Evolutionary conservation across 2,888 invertebrate genomes (phyloP).

Genomic region (Thysanoteuthis rhombus): DNA sequence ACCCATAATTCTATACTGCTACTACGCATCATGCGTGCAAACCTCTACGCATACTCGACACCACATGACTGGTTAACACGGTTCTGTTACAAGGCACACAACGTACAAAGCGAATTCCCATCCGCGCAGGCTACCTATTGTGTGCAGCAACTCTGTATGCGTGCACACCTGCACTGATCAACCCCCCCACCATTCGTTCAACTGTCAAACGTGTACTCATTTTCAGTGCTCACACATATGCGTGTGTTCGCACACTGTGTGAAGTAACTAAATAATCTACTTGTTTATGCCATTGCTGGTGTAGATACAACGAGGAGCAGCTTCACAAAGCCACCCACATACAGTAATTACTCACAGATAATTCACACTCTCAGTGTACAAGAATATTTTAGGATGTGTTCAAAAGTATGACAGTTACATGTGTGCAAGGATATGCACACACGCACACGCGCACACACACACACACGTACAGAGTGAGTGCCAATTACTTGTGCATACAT

Average conservation of each 20-base stretch:
- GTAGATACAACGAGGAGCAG: background rate
- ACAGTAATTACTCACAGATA: background rate
- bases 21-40: background rate
- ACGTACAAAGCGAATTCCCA: background rate
- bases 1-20: background rate
- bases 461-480: background rate
- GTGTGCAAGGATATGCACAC: background rate
- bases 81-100: background rate
- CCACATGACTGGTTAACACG: too few species aligned
- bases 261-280: too few species aligned
- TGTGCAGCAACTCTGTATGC: too few species aligned
- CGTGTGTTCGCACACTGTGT: background rate
- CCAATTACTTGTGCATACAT: background rate
- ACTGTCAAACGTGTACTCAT: background rate
- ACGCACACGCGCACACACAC: background rate
- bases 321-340: background rate
- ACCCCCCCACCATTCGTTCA: background rate
- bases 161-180: too few species aligned
- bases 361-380: background rate
- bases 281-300: background rate
- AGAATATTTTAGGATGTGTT: background rate
- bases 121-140: background rate
- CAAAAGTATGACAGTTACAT: background rate
- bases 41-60: background rate
- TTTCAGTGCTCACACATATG: background rate